phyloP scores from a whole-genome alignment of 2,888 invertebrate species.

The Acrobasis consociella region DNA sequence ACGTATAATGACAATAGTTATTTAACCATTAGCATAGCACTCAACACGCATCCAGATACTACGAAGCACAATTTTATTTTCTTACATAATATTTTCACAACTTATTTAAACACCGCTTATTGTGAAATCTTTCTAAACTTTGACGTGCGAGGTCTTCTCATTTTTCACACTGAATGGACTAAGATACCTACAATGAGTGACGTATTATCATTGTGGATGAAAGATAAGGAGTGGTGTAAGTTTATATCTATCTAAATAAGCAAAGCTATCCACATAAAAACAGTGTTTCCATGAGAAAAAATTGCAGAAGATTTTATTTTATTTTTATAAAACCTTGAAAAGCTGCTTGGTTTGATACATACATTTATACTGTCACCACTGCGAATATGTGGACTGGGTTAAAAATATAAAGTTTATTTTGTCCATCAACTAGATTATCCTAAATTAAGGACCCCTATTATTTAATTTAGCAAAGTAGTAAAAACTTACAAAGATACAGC shows the following conservation, averaged over 20 bases:
- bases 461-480: too few relatives aligned
- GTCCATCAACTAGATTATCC: too few relatives aligned
- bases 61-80: background rate
- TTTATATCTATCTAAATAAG: conserved; percentile 13
- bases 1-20: background rate
- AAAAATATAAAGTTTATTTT: too few relatives aligned
- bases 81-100: background rate
- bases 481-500: too few relatives aligned
- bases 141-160: conserved; percentile 10
- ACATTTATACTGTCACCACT: too few relatives aligned
- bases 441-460: too few relatives aligned
- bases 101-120: background rate
- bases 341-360: too few relatives aligned
- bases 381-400: too few relatives aligned
- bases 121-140: background rate
- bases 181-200: conserved; percentile 61
- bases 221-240: conserved; percentile 58
- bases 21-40: background rate
- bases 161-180: conserved; percentile 44
- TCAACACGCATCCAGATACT: background rate
- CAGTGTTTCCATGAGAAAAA: too few relatives aligned
- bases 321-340: too few relatives aligned
- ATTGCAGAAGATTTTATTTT: too few relatives aligned
- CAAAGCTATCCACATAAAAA: too few relatives aligned
- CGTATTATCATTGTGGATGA: conserved; percentile 66